A percentile compares a stretch with the other conserved stretches of the same genome.
phyloP scores from a whole-genome alignment of 2,113 vertebrate species.

The Malurus cyaneus region DNA sequence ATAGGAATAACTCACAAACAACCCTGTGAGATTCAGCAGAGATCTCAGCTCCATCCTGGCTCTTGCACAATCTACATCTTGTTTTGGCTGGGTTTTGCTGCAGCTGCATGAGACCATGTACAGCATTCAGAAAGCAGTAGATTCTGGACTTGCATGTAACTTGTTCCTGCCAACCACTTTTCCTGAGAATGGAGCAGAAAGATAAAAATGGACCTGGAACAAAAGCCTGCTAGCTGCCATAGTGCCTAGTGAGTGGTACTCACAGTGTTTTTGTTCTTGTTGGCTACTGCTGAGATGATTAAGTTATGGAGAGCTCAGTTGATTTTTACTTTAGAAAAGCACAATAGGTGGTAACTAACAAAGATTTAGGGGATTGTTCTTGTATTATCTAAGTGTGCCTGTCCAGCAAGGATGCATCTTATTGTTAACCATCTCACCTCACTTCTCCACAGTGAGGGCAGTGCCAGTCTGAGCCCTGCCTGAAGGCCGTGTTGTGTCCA shows the following conservation, averaged over 20 bases:
- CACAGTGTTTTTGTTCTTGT: not conserved
- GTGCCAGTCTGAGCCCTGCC: not conserved
- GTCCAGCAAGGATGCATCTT: not conserved
- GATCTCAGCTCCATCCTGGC: slow-evolving; percentile 9
- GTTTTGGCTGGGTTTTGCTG: slow-evolving; percentile 27
- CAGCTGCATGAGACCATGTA: not conserved
- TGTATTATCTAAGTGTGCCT: not conserved
- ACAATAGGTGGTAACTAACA: not conserved
- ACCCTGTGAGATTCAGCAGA: not conserved
- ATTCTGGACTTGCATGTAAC: not conserved
- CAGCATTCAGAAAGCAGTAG: not conserved
- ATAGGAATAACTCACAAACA: not conserved
- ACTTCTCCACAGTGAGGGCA: not conserved
- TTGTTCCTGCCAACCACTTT: slow-evolving; percentile 26
- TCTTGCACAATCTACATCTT: not conserved
- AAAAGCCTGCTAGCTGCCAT: not conserved
- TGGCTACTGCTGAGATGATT: slow-evolving; percentile 23
- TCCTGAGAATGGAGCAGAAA: slow-evolving; percentile 25
- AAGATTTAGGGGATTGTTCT: not conserved
- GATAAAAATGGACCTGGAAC: slow-evolving; percentile 9
- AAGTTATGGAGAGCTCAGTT: slow-evolving; percentile 32
- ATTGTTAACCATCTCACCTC: not conserved
- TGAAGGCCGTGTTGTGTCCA: not conserved
- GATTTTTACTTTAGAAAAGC: slow-evolving; percentile 13
- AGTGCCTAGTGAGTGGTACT: not conserved